Evolutionary conservation across 2,888 invertebrate genomes (phyloP), one percentile per base, ranked within the genome.

Genomic region (Resseliella maxima): DNA sequence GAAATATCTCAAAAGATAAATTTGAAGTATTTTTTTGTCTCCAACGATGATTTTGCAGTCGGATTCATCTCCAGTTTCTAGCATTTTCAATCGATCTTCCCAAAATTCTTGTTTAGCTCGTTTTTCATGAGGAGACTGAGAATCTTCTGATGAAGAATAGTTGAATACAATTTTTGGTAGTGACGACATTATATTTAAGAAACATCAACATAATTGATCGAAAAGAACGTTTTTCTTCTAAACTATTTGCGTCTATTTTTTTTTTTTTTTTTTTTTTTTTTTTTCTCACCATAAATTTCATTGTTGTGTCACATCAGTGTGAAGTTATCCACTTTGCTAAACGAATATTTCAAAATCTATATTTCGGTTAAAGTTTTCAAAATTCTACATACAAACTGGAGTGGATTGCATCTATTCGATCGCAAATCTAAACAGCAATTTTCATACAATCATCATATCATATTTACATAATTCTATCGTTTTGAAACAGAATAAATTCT

Each of bases 271-370:
- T n/a, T n/a, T n/a, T n/a, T n/a, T n/a, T 31, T 15, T 31, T 31
- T 31, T 31, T 72, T 72, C 15, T 72, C 31, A 72, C 31, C 72
- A 72, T 72, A 72, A 72, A 72, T 72, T 31, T 31, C 72, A 72
- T 72, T 72, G 72, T 72, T 72, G 72, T 72, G 72, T 72, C 72
- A 31, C 72, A 72, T 72, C 72, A 72, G 72, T 72, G 72, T 72
- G 72, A 72, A 72, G 72, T 72, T 72, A 72, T 72, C 72, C 72
- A 72, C 72, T 41, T 41, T 41, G 59, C 59, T 59, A 59, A 59
- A n/a, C 24, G 59, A 59, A 59, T 59, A 59, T 59, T 59, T 59
- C 59, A 59, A 59, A 59, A 59, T 59, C 59, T 59, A 59, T 59
- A 59, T 59, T 59, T 59, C 59, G 59, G 59, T 59, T 59, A 59